phyloP scores from a whole-genome alignment of 2,797 vertebrate genomes.

The Yasuhikotakia modesta region DNA sequence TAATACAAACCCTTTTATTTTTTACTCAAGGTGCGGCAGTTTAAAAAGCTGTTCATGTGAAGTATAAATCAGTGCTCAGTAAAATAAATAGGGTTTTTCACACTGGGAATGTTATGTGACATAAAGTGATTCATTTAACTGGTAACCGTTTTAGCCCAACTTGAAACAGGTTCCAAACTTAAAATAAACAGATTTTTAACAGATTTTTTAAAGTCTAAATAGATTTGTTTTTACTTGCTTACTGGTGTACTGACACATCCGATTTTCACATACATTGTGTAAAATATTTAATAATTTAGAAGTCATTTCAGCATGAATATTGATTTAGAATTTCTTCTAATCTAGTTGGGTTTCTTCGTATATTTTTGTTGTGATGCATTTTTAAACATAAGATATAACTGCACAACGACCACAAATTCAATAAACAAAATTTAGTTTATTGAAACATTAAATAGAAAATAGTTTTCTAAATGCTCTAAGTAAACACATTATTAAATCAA shows the following conservation, averaged over 20 bases:
- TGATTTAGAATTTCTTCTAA: neutral
- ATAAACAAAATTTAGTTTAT: neutral
- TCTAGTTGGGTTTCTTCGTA: neutral
- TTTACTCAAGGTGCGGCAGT: too few species aligned
- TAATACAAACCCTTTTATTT: too few species aligned
- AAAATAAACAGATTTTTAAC: constrained; percentile 1
- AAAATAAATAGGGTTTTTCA: too few species aligned
- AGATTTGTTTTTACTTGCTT: too few species aligned
- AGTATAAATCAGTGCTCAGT: too few species aligned
- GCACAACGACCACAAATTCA: constrained; percentile 15
- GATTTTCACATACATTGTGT: neutral
- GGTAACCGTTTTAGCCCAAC: too few species aligned
- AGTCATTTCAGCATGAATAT: too few species aligned
- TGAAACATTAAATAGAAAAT: too few species aligned
- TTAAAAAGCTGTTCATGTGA: too few species aligned
- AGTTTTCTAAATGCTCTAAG: neutral
- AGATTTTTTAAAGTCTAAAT: neutral
- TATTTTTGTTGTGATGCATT: constrained; percentile 16
- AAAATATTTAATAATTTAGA: neutral
- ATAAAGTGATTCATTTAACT: too few species aligned
- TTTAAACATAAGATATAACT: constrained; percentile 31
- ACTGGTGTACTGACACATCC: too few species aligned
- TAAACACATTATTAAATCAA: neutral
- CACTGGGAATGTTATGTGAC: too few species aligned
- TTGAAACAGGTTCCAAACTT: neutral